These are phyloP conservation scores for Ameiurus melas DNA, from an alignment of 2,113 vertebrate species.

Conservation along the genomic window DNA sequence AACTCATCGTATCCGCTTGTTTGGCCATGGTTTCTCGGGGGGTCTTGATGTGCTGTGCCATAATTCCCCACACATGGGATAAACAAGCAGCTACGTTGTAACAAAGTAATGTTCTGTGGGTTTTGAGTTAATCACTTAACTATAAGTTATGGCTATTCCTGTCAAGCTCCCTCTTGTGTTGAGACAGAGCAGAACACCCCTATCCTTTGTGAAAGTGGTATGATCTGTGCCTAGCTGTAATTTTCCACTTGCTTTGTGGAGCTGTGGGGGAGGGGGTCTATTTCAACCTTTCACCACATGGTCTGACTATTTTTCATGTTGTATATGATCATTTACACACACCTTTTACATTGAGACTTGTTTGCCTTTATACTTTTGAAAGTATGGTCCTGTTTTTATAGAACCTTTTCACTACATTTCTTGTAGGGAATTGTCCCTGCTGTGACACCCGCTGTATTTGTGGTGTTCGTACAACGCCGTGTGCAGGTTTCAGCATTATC, in stretches of 20 bases:
- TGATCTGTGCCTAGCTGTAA: conserved; percentile 42
- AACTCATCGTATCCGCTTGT: background rate
- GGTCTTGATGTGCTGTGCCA: background rate
- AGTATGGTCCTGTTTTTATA: background rate
- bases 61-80: background rate
- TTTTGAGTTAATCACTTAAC: background rate
- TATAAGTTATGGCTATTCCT: background rate
- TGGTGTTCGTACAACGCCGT: background rate
- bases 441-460: background rate
- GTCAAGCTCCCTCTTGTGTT: conserved; percentile 51
- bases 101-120: background rate
- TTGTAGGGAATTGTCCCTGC: background rate
- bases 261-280: conserved; percentile 1
- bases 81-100: background rate
- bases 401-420: background rate
- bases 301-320: background rate
- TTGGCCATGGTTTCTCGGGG: background rate
- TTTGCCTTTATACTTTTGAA: background rate
- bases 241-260: conserved; percentile 46
- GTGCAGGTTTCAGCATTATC: background rate
- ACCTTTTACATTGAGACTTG: no score
- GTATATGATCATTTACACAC: no score
- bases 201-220: conserved; percentile 37
- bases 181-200: conserved; percentile 13
- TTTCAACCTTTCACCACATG: conserved; percentile 4